phyloP scores from a whole-genome alignment of 1,140 invertebrate species.

The Bombus turneri region DNA sequence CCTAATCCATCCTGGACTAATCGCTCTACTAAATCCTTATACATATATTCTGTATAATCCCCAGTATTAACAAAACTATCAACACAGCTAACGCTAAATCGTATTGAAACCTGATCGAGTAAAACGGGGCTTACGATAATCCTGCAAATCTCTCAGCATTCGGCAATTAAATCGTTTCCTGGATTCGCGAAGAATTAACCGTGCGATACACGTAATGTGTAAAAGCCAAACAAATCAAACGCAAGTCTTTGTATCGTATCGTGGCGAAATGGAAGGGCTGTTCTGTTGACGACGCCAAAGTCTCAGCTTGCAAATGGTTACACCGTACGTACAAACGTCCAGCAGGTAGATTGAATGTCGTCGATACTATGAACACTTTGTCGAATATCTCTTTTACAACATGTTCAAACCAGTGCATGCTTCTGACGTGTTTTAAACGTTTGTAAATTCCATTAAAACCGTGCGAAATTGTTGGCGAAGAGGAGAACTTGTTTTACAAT shows the following conservation, averaged over 20 bases:
- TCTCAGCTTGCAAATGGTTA: neutral
- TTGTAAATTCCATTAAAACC: neutral
- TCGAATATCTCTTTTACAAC: neutral
- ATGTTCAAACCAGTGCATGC: neutral
- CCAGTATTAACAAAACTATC: neutral
- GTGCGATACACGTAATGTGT: neutral
- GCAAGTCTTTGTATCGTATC: neutral
- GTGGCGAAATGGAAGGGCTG: neutral
- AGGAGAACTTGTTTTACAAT: neutral
- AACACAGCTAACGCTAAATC: neutral
- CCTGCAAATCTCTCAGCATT: neutral
- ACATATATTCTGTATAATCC: neutral
- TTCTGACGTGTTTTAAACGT: neutral
- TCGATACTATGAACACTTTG: neutral
- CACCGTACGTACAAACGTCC: neutral
- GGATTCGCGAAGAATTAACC: slow-evolving; percentile 8
- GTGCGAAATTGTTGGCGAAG: neutral
- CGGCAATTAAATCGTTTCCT: slow-evolving; percentile 8
- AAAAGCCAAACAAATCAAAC: slow-evolving; percentile 7
- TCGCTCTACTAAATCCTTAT: neutral
- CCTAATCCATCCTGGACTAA: neutral
- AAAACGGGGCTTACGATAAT: neutral
- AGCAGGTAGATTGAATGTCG: neutral
- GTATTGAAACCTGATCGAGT: neutral
- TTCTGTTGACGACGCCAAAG: neutral